Base-by-base conservation (phyloP, 2,888 invertebrate genomes). In the Seira sanloemensis region DNA sequence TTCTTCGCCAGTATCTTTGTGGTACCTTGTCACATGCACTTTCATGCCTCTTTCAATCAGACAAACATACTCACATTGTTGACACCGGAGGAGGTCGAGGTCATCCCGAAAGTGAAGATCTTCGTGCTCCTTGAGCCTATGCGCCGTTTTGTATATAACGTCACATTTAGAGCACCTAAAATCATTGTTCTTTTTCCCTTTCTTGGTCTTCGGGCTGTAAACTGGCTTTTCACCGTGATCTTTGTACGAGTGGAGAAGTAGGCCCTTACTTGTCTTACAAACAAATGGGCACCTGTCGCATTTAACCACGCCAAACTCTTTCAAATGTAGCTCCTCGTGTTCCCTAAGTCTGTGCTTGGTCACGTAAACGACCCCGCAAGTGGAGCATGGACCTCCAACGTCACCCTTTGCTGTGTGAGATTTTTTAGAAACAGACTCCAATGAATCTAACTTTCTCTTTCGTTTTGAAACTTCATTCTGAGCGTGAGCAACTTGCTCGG, bases 21-120 rank as follows among this genome's bases (percentile, higher is more conserved):
- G 79, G 12, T 73, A 74, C 19, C 68, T 80, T 7, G 67, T 73
- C 12, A 46, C 50, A 27, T 80, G 79, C 5, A 80, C 74, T 58
- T 67, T 74, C 71, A 80, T 74, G 5, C 74, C 79, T 58, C 79
- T 50, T 12, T 74, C 68, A 18, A 21, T n/a, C 27, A 74, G 7
- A 18, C 79, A 80, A 16, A 80, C 50, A 58, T 25, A 80, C 5
- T 21, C 21, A 25, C 79, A 80, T 18, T 50, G 37, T 2, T 26
- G 9, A 27, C 79, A 80, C 9, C 19, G 24, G 1, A 74, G 23
- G n/a, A 66, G 50, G 5, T 78, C 78, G 9, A 18, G 2, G 7
- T n/a, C 66, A 19, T 24, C 9, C 5, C 26, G 26, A 12, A 23
- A 2, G 46, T 80, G 79, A 67, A 50, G 23, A 23, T 80, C 67